Evolutionary conservation across 2,888 invertebrate genomes (phyloP).

Genomic region (Acleris laterana): DNA sequence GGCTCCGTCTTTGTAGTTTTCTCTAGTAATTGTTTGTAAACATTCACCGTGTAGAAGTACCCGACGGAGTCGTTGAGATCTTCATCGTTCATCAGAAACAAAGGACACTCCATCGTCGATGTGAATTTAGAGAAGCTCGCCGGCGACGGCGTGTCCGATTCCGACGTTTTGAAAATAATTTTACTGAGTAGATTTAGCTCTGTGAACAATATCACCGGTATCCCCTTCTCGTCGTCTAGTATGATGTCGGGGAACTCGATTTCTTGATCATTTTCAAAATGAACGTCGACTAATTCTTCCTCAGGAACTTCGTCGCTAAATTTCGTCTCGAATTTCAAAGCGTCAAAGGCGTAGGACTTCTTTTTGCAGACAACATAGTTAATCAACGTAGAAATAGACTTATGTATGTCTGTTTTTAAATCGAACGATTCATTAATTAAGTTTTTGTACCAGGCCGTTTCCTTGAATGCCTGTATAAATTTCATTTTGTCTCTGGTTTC

Average conservation of each 20-base stretch:
- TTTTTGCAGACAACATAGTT: slow-evolving; percentile 55
- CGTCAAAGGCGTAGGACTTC: slow-evolving; percentile 56
- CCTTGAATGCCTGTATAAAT: slow-evolving; percentile 45
- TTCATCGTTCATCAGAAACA: slow-evolving; percentile 50
- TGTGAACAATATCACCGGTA: slow-evolving; percentile 54
- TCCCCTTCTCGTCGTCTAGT: slow-evolving; percentile 53
- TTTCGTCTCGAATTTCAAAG: slow-evolving; percentile 49
- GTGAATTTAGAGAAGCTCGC: slow-evolving; percentile 55
- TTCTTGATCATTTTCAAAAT: slow-evolving; percentile 52
- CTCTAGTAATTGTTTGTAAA: slow-evolving; percentile 53
- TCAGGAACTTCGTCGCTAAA: slow-evolving; percentile 44
- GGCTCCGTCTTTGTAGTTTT: slow-evolving; percentile 48
- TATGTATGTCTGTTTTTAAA: slow-evolving; percentile 49
- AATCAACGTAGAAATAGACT: slow-evolving; percentile 52
- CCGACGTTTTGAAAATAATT: slow-evolving; percentile 46
- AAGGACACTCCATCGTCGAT: slow-evolving; percentile 52
- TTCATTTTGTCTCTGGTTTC: slow-evolving; percentile 46
- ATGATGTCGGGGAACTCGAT: slow-evolving; percentile 59
- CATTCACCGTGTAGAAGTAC: slow-evolving; percentile 57
- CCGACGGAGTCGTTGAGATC: slow-evolving; percentile 54
- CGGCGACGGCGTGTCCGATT: slow-evolving; percentile 26
- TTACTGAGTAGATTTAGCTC: slow-evolving; percentile 50
- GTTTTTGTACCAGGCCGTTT: slow-evolving; percentile 47
- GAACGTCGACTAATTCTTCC: slow-evolving; percentile 47
- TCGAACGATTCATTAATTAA: slow-evolving; percentile 35